Conservation (phyloP, 2,888 invertebrate genomes). For the Microctonus aethiopoides region DNA sequence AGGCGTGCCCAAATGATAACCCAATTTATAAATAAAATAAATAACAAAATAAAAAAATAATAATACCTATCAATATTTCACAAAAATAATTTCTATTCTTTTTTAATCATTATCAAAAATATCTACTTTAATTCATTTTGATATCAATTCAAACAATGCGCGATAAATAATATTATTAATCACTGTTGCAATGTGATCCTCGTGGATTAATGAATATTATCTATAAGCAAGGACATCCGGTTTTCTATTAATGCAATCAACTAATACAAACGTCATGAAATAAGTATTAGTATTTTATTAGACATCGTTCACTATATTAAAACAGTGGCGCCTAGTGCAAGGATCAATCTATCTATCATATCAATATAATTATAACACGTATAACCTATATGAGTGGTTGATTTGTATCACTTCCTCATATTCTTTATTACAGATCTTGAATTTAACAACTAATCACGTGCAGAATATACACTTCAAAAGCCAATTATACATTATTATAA, state of each 20-base stretch:
- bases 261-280: neutral
- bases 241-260: constrained; percentile 8
- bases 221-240: constrained; percentile 29
- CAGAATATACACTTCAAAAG: constrained; percentile 6
- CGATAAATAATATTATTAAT: neutral
- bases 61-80: neutral
- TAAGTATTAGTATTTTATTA: constrained; percentile 1
- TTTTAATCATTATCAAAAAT: neutral
- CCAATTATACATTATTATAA: constrained; percentile 10
- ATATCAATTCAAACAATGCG: neutral
- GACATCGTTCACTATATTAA: constrained; percentile 20
- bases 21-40: neutral
- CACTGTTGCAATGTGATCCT: constrained; percentile 7
- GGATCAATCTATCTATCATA: constrained; percentile 43
- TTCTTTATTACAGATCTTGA: neutral
- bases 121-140: neutral
- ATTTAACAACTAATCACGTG: neutral
- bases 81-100: neutral
- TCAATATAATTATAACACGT: constrained; percentile 39
- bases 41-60: neutral
- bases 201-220: constrained; percentile 17
- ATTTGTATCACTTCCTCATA: constrained; percentile 42
- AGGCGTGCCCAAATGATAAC: neutral
- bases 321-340: constrained; percentile 35
- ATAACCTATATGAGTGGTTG: constrained; percentile 41